A percentile compares a stretch with the other conserved stretches of the same genome.
phyloP scores from a whole-genome alignment of 2,888 invertebrate genomes.

The Megaustenia siamemsis region DNA sequence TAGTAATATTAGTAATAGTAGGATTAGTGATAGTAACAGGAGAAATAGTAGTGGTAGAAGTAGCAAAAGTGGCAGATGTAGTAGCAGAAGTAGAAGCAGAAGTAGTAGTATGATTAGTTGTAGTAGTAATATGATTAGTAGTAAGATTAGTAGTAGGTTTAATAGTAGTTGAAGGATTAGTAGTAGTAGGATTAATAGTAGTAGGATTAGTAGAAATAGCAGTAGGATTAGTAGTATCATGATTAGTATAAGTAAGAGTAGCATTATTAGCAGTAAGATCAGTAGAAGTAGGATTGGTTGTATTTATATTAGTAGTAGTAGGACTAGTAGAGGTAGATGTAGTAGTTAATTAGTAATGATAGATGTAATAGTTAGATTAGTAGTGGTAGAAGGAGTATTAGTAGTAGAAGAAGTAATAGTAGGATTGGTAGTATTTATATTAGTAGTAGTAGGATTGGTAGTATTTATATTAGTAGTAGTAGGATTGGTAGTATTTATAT shows the following conservation, averaged over 20 bases:
- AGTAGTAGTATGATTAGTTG: not conserved
- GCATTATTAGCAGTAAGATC: not conserved
- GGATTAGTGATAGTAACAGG: not conserved
- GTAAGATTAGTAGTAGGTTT: not conserved
- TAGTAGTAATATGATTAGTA: not conserved
- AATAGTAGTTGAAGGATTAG: constrained; percentile 3
- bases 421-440: not conserved
- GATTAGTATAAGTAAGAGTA: not conserved
- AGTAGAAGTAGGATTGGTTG: not conserved
- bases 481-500: not conserved
- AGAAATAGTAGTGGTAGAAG: not conserved
- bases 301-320: not conserved
- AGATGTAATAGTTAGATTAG: not conserved
- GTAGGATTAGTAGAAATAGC: not conserved
- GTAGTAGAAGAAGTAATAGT: not conserved
- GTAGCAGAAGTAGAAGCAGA: constrained; percentile 1
- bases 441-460: not conserved
- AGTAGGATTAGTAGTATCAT: not conserved
- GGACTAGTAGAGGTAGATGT: not conserved
- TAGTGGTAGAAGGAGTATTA: not conserved
- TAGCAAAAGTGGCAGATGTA: not conserved
- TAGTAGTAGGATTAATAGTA: not conserved
- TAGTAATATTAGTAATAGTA: not conserved
- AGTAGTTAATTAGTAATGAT: not conserved
- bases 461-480: not conserved